Percentiles rank a stretch among this genome's conserved stretches.
phyloP scores from a whole-genome alignment of 1,140 invertebrate species.

The Archegozetes longisetosus region DNA sequence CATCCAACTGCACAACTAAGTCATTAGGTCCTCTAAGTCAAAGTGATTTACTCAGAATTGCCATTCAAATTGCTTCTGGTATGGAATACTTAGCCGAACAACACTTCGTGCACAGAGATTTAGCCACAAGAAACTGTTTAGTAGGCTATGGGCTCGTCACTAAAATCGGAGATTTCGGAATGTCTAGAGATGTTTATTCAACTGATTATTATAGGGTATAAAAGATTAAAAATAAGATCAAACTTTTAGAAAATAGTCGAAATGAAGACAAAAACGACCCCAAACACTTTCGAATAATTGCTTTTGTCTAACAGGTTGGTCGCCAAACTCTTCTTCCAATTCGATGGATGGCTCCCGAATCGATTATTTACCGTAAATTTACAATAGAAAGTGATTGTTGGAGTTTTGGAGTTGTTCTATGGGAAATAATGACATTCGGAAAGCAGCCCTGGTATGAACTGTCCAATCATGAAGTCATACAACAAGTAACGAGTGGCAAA shows the following conservation, averaged over 20 bases:
- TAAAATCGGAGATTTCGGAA: slow-evolving; percentile 32
- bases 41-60: slow-evolving; percentile 32
- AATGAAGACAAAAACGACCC: neutral
- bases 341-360: slow-evolving; percentile 37
- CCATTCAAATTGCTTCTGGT: slow-evolving; percentile 61
- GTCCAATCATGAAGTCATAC: slow-evolving; percentile 33
- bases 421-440: slow-evolving; percentile 23
- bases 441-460: slow-evolving; percentile 28
- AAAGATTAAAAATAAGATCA: neutral
- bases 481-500: slow-evolving; percentile 28
- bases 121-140: slow-evolving; percentile 34
- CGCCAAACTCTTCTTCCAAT: slow-evolving; percentile 32
- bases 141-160: slow-evolving; percentile 27
- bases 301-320: slow-evolving; percentile 27
- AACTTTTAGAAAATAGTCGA: neutral
- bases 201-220: slow-evolving; percentile 28
- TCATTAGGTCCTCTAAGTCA: neutral
- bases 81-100: slow-evolving; percentile 62
- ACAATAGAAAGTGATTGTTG: slow-evolving; percentile 35
- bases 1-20: neutral
- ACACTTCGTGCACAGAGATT: slow-evolving; percentile 62
- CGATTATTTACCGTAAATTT: slow-evolving; percentile 32
- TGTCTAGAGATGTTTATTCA: slow-evolving; percentile 27
- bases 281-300: neutral
- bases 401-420: slow-evolving; percentile 36